These are phyloP conservation scores for Pharmacophagus antenor DNA, from an alignment of 2,888 invertebrate genomes.

Conservation along the genomic window DNA sequence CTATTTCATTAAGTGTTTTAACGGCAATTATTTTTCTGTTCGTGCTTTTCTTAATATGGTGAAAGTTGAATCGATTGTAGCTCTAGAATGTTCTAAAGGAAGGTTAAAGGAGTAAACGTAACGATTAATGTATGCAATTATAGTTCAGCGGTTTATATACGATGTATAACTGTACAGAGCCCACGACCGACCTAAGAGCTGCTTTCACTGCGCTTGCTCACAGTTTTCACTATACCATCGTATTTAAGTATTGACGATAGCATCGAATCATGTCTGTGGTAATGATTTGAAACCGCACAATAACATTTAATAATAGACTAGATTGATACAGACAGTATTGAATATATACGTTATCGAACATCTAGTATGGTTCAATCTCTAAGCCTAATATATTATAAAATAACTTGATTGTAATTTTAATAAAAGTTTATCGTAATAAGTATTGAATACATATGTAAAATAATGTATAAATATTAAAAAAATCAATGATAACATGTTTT, in stretches of 20 bases:
- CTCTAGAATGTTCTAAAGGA: background rate
- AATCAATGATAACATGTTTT: too few relatives aligned
- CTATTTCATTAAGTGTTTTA: background rate
- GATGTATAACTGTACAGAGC: slow-evolving; percentile 7
- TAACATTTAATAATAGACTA: background rate
- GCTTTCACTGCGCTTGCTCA: slow-evolving; percentile 22
- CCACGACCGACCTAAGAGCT: slow-evolving; percentile 13
- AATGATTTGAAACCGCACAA: background rate
- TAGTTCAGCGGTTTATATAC: slow-evolving; percentile 7
- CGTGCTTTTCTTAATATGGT: background rate
- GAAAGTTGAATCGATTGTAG: background rate
- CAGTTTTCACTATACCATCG: slow-evolving; percentile 19
- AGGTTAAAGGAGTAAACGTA: background rate
- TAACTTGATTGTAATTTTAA: too few relatives aligned
- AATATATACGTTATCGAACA: too few relatives aligned
- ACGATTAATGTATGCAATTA: slow-evolving; percentile 7
- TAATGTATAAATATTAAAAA: too few relatives aligned
- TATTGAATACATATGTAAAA: too few relatives aligned
- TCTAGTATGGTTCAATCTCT: too few relatives aligned
- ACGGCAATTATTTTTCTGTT: background rate
- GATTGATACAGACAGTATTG: background rate
- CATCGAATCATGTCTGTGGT: background rate
- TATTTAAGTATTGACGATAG: background rate
- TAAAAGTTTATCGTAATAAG: too few relatives aligned
- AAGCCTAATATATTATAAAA: too few relatives aligned